These are phyloP conservation scores for Felis chaus DNA, from an alignment of 2,113 vertebrate species.

Conservation along the genomic window DNA sequence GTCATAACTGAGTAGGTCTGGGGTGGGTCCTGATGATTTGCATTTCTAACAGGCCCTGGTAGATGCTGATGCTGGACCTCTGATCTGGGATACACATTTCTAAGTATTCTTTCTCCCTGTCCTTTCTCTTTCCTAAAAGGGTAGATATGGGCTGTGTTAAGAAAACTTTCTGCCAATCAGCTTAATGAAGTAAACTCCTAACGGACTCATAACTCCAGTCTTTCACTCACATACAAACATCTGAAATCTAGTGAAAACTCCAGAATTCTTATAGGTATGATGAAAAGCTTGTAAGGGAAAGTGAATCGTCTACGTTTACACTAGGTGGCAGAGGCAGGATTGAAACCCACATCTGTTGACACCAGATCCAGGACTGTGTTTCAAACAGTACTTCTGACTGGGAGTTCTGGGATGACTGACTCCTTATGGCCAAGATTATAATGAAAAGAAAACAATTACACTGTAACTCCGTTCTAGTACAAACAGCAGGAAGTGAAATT, in stretches of 20 bases:
- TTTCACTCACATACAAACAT: background rate
- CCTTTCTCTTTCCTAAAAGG: background rate
- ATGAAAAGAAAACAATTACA: background rate
- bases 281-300: background rate
- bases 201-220: background rate
- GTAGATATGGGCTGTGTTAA: background rate
- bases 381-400: background rate
- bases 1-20: background rate
- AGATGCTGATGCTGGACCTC: background rate
- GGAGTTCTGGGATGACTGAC: background rate
- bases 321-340: background rate
- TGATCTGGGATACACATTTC: background rate
- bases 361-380: background rate
- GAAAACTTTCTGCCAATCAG: background rate
- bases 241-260: background rate
- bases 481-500: constrained; percentile 38
- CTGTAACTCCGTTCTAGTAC: background rate
- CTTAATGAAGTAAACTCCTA: background rate
- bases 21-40: background rate
- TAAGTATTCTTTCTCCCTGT: background rate
- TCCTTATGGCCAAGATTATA: background rate
- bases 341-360: background rate
- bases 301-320: background rate
- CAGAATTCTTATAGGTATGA: background rate
- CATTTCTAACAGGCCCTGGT: background rate